Evolutionary conservation across 2,113 vertebrate species (phyloP).

Genomic region (Cyanoramphus novaezelandiae): DNA sequence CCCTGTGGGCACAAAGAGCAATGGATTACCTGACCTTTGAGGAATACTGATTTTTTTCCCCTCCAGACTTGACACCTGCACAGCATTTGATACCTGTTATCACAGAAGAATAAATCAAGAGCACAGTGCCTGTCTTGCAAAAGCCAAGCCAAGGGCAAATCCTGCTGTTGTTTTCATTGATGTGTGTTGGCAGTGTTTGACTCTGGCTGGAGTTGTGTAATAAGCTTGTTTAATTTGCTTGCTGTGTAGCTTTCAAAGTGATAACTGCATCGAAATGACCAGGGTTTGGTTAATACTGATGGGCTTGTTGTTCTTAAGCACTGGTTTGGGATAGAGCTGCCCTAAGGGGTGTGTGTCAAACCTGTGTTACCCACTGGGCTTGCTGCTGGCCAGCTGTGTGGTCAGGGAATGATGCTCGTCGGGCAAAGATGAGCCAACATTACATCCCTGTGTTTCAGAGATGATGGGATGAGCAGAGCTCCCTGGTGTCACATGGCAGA

Average conservation of each 20-base stretch:
- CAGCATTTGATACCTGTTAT: neutral
- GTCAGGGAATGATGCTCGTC: neutral
- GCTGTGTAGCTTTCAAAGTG: neutral
- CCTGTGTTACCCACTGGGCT: neutral
- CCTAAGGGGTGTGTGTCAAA: neutral
- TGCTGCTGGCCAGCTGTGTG: neutral
- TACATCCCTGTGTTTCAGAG: neutral
- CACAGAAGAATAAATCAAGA: neutral
- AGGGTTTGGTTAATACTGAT: neutral
- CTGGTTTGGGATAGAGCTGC: neutral
- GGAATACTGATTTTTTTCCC: neutral
- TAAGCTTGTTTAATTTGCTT: conserved; percentile 30
- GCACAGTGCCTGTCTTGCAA: neutral
- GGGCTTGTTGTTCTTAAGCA: neutral
- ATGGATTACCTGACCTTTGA: neutral
- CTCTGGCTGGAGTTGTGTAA: neutral
- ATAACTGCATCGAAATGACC: neutral
- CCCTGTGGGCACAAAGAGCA: neutral
- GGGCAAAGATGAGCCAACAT: neutral
- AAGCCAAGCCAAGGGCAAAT: conserved; percentile 34
- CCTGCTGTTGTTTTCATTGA: neutral
- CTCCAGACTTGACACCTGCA: neutral
- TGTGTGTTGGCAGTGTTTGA: neutral
- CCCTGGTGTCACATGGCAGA: neutral
- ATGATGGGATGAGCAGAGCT: neutral